Evolutionary conservation across 2,113 vertebrate genomes (phyloP).

Genomic region (Mirounga angustirostris): DNA sequence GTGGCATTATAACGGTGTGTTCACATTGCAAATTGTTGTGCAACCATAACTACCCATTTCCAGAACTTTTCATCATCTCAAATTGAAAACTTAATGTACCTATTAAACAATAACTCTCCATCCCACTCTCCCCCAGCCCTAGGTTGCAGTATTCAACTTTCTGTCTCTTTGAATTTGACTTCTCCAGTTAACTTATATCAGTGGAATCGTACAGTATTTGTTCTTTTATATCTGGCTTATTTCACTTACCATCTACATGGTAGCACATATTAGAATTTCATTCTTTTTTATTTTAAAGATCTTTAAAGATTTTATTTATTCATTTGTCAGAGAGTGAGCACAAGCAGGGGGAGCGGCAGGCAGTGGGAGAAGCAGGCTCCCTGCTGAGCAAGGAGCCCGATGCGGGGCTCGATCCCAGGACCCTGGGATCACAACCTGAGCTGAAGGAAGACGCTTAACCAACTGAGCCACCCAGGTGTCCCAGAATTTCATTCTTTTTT

Average conservation of each 20-base stretch:
- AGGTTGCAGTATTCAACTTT: not conserved
- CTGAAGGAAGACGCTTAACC: too few species aligned
- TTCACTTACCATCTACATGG: not conserved
- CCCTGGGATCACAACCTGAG: too few species aligned
- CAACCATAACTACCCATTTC: not conserved
- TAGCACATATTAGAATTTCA: not conserved
- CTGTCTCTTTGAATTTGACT: conserved; percentile 2
- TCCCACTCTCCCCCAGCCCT: not conserved
- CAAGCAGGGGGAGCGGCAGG: too few species aligned
- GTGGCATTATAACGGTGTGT: not conserved
- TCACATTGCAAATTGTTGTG: not conserved
- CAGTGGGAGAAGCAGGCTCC: too few species aligned
- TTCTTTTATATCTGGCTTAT: not conserved
- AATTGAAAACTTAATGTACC: conserved; percentile 16
- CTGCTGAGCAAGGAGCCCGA: too few species aligned
- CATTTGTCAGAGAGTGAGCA: too few species aligned
- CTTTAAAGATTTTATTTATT: too few species aligned
- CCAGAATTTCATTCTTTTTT: conserved; percentile 4
- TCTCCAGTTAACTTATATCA: not conserved
- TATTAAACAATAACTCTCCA: not conserved
- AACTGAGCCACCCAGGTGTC: not conserved
- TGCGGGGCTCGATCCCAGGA: too few species aligned
- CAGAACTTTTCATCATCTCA: conserved; percentile 16
- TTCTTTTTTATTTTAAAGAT: too few species aligned
- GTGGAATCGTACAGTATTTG: not conserved